These are phyloP conservation scores for Trichomycterus rosablanca DNA, from an alignment of 2,113 vertebrate species.

Conservation along the genomic window DNA sequence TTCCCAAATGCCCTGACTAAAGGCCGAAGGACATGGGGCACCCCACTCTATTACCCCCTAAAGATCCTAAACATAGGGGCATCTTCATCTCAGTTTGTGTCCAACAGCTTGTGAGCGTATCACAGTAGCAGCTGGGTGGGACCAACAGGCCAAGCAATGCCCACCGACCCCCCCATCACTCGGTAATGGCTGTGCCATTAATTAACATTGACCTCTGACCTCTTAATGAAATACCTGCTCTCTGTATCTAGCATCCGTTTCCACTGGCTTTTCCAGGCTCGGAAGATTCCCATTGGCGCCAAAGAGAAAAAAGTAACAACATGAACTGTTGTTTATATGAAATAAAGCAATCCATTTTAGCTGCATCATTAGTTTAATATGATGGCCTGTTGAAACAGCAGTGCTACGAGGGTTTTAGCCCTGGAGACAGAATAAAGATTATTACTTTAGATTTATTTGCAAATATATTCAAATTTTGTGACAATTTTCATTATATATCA, in stretches of 20 bases:
- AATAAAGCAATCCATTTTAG: too few relatives aligned
- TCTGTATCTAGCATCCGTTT: slow-evolving; percentile 11
- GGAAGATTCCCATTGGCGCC: too few relatives aligned
- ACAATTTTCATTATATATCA: too few relatives aligned
- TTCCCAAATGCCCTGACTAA: slow-evolving; percentile 39
- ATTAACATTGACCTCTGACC: slow-evolving; percentile 71
- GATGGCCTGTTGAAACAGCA: too few relatives aligned
- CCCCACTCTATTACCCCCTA: slow-evolving; percentile 44
- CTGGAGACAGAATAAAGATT: too few relatives aligned
- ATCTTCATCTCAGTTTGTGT: slow-evolving; percentile 48
- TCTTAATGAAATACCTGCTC: slow-evolving; percentile 43
- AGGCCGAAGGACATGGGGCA: slow-evolving; percentile 53
- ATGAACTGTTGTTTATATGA: too few relatives aligned
- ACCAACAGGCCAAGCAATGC: slow-evolving; percentile 50
- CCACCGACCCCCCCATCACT: slow-evolving; percentile 58
- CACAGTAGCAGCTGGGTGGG: slow-evolving; percentile 70
- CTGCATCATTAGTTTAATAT: too few relatives aligned
- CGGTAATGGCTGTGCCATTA: slow-evolving; percentile 51
- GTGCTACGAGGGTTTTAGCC: too few relatives aligned
- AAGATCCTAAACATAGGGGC: slow-evolving; percentile 46
- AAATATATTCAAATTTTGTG: too few relatives aligned
- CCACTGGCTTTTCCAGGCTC: slow-evolving; percentile 17
- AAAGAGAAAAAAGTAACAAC: too few relatives aligned
- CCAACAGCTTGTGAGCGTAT: slow-evolving; percentile 68
- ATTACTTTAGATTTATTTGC: too few relatives aligned